A percentile compares a stretch with the other conserved stretches of the same genome.
phyloP scores from a whole-genome alignment of 1,140 invertebrate species.

The Mya arenaria region DNA sequence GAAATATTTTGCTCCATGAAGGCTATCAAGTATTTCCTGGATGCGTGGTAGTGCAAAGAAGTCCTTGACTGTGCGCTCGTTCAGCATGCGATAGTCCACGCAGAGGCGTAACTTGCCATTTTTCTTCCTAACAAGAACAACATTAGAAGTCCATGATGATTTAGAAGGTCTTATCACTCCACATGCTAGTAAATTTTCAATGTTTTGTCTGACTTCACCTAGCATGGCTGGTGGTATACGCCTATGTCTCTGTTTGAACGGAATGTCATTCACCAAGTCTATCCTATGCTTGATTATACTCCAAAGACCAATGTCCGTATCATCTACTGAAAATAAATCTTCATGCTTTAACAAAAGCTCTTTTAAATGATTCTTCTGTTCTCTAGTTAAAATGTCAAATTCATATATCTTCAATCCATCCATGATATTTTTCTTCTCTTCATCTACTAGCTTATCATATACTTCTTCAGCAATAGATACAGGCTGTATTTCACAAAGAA shows the following conservation, averaged over 20 bases:
- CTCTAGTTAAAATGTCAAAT: background rate
- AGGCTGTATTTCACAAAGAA: constrained; percentile 6
- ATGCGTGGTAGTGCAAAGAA: constrained; percentile 66
- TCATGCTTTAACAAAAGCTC: background rate
- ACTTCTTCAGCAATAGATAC: background rate
- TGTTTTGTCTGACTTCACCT: background rate
- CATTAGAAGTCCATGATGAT: background rate
- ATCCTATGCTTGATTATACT: background rate
- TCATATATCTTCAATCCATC: background rate
- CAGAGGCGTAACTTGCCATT: background rate
- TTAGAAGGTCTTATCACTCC: background rate
- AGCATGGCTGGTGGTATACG: background rate
- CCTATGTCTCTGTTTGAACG: background rate
- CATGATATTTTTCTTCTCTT: background rate
- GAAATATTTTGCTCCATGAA: constrained; percentile 80
- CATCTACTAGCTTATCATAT: background rate
- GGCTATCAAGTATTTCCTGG: constrained; percentile 78
- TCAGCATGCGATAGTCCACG: background rate
- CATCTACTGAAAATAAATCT: background rate
- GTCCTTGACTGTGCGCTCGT: background rate
- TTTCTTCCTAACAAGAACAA: background rate
- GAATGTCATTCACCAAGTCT: background rate
- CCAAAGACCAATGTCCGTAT: background rate
- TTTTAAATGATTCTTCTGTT: background rate
- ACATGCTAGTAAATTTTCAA: background rate